Conservation (phyloP, 2,888 invertebrate genomes). For the Leucania comma region DNA sequence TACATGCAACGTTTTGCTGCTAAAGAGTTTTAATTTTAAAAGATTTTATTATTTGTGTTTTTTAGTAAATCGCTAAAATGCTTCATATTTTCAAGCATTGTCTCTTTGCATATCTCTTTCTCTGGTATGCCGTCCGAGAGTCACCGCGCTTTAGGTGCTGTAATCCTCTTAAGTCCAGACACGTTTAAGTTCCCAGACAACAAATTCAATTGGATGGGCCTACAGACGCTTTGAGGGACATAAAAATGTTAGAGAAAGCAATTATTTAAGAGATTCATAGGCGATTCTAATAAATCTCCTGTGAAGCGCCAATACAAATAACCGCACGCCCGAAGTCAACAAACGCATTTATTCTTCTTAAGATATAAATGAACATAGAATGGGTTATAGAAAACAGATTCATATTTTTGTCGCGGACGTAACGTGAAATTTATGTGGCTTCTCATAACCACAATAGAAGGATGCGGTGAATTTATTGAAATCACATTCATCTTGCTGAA, state of each 20-base stretch:
- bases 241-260: conserved; percentile 47
- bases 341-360: conserved; percentile 43
- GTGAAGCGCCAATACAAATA: conserved; percentile 41
- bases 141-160: too few relatives aligned
- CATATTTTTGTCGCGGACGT: conserved; percentile 70
- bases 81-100: too few relatives aligned
- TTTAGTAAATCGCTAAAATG: too few relatives aligned
- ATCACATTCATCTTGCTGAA: conserved; percentile 70
- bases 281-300: conserved; percentile 27
- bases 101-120: too few relatives aligned
- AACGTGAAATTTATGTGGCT: conserved; percentile 73
- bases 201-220: conserved; percentile 21
- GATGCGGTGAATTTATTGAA: conserved; percentile 80
- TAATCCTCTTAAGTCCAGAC: conserved; percentile 12
- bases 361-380: conserved; percentile 37
- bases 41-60: too few relatives aligned
- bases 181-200: conserved; percentile 32
- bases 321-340: conserved; percentile 33
- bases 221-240: conserved; percentile 19
- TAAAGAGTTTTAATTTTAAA: too few relatives aligned
- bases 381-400: conserved; percentile 65
- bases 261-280: conserved; percentile 33
- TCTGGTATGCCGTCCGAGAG: too few relatives aligned
- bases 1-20: too few relatives aligned
- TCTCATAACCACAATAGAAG: conserved; percentile 75